Base-by-base conservation (phyloP, 2,888 invertebrate species). In the Diadromus collaris region DNA sequence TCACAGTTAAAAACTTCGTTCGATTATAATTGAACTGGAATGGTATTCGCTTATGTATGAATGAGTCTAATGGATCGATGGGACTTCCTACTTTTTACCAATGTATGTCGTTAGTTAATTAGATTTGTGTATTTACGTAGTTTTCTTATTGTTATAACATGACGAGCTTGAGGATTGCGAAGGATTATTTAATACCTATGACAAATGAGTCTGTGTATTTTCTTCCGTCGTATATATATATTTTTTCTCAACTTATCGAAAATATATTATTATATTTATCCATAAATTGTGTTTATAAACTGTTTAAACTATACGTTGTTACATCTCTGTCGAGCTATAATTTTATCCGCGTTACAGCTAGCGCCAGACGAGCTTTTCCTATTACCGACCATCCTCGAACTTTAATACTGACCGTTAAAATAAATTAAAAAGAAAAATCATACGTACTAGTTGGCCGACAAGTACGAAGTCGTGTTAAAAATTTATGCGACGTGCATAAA, bases 1-100 rank as follows among this genome's bases (percentile, higher is more conserved):
- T 54, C 16, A 63, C 9, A 64, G 19, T 16, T 48, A 7, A 24
- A 56, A 56, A 29, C 21, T 58, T 41, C 64, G 56, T 29, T 78
- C 41, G 46, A 70, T 64, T 41, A 41, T 38, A 60, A 44, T 61
- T 56, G 51, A 74, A 58, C 56, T 34, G 10, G 61, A 56, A 65
- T 76, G 74, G 78, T 81, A 80, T 76, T 83, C 80, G 83, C 83
- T 81, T 76, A 83, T 79, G 81, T 83, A 83, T 71, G 83, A 83
- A 83, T 79, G 72, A 65, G 44, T 69, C 67, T 69, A 58, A 68
- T 46, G 75, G 71, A 79, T 75, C 56, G 56, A 70, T 29, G 75
- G 16, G 38, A 41, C 74, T 74, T 68, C 64, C 68, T 70, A 38
- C 1, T 60, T 21, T 70, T 51, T 46, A 54, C 51, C 65, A 71